phyloP scores from a whole-genome alignment of 2,888 invertebrate genomes.

The Drosophila meridiana region DNA sequence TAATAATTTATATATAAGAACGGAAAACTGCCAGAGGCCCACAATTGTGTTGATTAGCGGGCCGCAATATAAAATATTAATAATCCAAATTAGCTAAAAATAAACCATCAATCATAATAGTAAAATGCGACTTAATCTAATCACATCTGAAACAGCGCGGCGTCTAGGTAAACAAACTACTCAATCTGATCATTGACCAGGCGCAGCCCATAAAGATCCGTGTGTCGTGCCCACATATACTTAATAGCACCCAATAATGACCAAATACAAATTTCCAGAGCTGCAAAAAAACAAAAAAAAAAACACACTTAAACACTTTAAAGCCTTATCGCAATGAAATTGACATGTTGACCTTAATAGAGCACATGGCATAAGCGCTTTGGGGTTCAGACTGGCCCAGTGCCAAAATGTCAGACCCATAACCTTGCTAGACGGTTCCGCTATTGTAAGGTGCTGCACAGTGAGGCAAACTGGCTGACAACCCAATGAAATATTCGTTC shows the following conservation, averaged over 20 bases:
- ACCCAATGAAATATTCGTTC: not conserved
- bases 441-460: constrained; percentile 44
- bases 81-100: constrained; percentile 74
- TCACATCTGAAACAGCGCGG: constrained; percentile 66
- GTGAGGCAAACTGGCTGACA: constrained; percentile 22
- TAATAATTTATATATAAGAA: not conserved
- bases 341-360: constrained; percentile 70
- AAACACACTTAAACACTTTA: constrained; percentile 22
- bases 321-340: constrained; percentile 52
- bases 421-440: constrained; percentile 64
- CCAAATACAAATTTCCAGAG: constrained; percentile 7
- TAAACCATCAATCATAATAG: constrained; percentile 72
- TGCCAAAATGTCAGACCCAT: constrained; percentile 53
- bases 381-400: constrained; percentile 39
- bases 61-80: constrained; percentile 60
- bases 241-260: constrained; percentile 20
- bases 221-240: not conserved
- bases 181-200: constrained; percentile 37
- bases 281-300: constrained; percentile 1
- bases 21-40: constrained; percentile 14
- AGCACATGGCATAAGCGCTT: constrained; percentile 34
- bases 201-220: constrained; percentile 18
- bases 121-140: constrained; percentile 63
- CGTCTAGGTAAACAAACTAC: constrained; percentile 77
- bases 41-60: constrained; percentile 57